These are phyloP conservation scores for Dicrostonyx torquatus DNA, from an alignment of 2,797 vertebrate species.

Conservation along the genomic window DNA sequence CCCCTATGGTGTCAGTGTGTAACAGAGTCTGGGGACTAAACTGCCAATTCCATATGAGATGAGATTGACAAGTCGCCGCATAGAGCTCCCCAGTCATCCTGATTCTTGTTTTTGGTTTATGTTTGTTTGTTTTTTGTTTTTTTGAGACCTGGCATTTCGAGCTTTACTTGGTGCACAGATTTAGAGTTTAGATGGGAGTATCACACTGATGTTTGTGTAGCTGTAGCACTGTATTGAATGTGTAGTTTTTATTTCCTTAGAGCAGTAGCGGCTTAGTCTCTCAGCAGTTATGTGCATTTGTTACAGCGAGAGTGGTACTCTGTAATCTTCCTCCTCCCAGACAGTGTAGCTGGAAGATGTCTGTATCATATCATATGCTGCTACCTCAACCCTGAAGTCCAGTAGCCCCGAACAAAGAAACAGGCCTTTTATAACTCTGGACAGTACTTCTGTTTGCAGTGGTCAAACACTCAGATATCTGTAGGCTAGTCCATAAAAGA, in stretches of 20 bases:
- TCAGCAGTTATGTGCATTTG: neutral
- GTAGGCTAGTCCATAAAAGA: neutral
- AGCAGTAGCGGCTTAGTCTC: neutral
- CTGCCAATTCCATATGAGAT: constrained; percentile 1
- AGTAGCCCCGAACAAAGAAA: neutral
- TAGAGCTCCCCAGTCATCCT: neutral
- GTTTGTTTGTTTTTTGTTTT: too few relatives aligned
- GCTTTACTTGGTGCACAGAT: neutral
- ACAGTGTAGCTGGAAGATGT: neutral
- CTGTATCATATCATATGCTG: neutral
- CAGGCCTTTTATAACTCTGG: neutral
- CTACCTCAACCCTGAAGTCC: neutral
- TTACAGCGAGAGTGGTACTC: neutral
- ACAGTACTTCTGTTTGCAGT: neutral
- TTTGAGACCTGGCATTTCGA: neutral
- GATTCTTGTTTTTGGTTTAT: neutral
- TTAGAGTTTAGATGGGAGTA: neutral
- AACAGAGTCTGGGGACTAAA: constrained; percentile 10
- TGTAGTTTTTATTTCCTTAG: constrained; percentile 21
- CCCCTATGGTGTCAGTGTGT: neutral
- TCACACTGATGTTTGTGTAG: neutral
- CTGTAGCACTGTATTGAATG: neutral
- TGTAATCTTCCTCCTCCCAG: neutral
- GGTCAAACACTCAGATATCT: neutral
- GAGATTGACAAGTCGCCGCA: neutral